phyloP scores from a whole-genome alignment of 2,797 vertebrate species.

The Scolopax rusticola region DNA sequence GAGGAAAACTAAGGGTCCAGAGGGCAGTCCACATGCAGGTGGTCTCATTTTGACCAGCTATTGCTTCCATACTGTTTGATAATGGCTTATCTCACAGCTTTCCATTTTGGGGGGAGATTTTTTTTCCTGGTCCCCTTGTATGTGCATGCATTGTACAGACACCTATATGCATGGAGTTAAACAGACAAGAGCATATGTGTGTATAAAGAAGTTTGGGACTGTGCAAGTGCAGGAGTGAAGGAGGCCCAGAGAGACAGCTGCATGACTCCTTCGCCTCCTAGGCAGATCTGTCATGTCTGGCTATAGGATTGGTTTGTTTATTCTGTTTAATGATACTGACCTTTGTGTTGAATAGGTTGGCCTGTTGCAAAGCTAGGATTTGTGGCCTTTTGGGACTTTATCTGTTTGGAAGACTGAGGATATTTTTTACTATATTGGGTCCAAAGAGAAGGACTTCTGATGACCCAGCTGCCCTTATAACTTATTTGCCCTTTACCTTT shows the following conservation, averaged over 20 bases:
- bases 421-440: background rate
- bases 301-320: conserved; percentile 43
- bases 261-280: background rate
- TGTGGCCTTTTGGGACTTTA: conserved; percentile 37
- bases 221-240: background rate
- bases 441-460: conserved; percentile 22
- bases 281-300: conserved; percentile 49
- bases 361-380: conserved; percentile 38
- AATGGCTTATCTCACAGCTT: background rate
- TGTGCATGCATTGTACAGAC: accelerated
- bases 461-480: conserved; percentile 48
- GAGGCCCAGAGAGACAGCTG: background rate
- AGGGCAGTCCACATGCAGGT: background rate
- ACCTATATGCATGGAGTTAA: accelerated
- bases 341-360: conserved; percentile 65
- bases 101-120: background rate
- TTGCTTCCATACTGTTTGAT: background rate
- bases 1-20: background rate
- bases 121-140: background rate
- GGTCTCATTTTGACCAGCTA: background rate
- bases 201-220: background rate
- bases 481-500: conserved; percentile 63
- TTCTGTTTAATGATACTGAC: conserved; percentile 70
- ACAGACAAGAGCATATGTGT: accelerated
- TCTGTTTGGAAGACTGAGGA: conserved; percentile 19